Evolutionary conservation across 2,888 invertebrate species (phyloP).

Genomic region (Troides aeacus): DNA sequence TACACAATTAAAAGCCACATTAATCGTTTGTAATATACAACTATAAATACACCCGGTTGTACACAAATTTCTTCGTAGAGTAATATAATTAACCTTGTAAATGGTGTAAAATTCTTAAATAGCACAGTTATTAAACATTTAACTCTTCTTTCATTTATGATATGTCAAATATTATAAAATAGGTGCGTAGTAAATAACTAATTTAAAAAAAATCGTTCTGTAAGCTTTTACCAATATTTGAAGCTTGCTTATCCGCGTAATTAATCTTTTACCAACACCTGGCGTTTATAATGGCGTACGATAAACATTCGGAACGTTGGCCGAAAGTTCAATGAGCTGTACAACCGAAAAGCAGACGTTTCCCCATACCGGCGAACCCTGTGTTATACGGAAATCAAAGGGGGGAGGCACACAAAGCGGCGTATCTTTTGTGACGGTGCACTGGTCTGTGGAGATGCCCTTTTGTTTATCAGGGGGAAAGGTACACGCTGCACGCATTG

Average conservation of each 20-base stretch:
- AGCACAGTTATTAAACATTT: too few species aligned
- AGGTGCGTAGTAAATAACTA: neutral
- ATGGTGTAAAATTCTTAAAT: too few species aligned
- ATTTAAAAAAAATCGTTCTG: slow-evolving; percentile 13
- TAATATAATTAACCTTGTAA: too few species aligned
- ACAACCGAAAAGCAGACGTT: slow-evolving; percentile 25
- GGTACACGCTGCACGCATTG: neutral
- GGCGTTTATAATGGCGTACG: slow-evolving; percentile 15
- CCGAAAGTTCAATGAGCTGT: slow-evolving; percentile 23
- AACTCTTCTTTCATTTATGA: too few species aligned
- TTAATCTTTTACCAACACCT: slow-evolving; percentile 25
- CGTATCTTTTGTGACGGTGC: slow-evolving; percentile 53
- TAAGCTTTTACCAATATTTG: slow-evolving; percentile 6
- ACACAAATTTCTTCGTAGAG: too few species aligned
- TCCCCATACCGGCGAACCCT: slow-evolving; percentile 17
- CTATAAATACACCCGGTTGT: too few species aligned
- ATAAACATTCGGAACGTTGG: slow-evolving; percentile 22
- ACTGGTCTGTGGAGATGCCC: slow-evolving; percentile 46
- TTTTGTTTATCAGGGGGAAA: slow-evolving; percentile 40
- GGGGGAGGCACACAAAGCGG: slow-evolving; percentile 44
- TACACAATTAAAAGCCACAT: too few species aligned
- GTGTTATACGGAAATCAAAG: slow-evolving; percentile 42
- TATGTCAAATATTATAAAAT: too few species aligned
- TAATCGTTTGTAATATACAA: too few species aligned
- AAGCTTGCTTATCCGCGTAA: slow-evolving; percentile 15